Conservation (phyloP, 2,888 invertebrate genomes). For the Brenthis daphne region DNA sequence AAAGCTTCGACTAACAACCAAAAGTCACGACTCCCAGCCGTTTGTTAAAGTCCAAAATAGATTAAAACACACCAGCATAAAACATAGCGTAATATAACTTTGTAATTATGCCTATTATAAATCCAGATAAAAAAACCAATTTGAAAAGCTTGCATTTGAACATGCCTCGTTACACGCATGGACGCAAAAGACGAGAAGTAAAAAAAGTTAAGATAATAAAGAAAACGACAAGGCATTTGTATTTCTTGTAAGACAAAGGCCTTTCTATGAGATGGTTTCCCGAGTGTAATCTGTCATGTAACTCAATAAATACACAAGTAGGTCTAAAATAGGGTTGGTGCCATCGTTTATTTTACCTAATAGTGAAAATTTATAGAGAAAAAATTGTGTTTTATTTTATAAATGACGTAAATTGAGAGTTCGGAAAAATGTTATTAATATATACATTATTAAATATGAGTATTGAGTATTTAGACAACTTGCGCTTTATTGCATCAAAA, state of each 20-base stretch:
- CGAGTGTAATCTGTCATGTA: constrained; percentile 23
- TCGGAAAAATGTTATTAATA: too few relatives aligned
- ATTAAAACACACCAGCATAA: constrained; percentile 35
- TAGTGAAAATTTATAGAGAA: not conserved
- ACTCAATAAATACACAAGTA: not conserved
- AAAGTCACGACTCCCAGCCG: constrained; percentile 39
- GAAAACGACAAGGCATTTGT: constrained; percentile 21
- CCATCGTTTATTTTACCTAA: not conserved
- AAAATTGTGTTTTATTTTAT: too few relatives aligned
- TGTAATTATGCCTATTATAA: constrained; percentile 36
- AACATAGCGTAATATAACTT: constrained; percentile 30
- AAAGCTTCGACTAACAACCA: constrained; percentile 34
- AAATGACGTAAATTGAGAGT: too few relatives aligned
- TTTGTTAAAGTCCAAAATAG: constrained; percentile 38
- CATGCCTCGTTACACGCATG: constrained; percentile 16
- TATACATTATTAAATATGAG: too few relatives aligned
- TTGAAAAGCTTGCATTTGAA: constrained; percentile 22
- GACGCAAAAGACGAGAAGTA: constrained; percentile 4
- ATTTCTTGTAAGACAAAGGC: constrained; percentile 20
- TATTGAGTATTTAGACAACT: too few relatives aligned
- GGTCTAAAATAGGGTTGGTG: not conserved
- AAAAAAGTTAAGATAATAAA: constrained; percentile 16
- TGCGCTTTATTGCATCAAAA: too few relatives aligned
- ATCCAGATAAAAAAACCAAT: constrained; percentile 33
- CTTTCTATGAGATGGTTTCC: constrained; percentile 6